Evolutionary conservation across 1,140 invertebrate species (phyloP), one percentile per base, ranked within the genome.

Genomic region (Pteromalus puparum): DNA sequence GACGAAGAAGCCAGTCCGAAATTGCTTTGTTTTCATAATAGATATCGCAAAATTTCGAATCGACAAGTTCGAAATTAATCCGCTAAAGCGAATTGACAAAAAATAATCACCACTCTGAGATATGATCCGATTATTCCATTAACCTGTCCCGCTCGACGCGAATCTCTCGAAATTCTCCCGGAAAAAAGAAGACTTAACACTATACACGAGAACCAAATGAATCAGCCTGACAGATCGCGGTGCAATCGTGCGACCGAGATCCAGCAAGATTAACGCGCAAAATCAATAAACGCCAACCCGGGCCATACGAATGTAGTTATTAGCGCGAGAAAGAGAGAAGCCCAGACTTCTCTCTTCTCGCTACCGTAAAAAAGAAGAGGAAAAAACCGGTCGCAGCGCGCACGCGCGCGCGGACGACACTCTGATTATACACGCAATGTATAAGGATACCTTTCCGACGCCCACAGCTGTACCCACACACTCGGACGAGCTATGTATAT

Each of bases 301-400:
- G 7, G 72, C n/a, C 30, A 34, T 76, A 68, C 76, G 76, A 83
- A 68, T 83, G 65, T 70, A 83, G 34, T 83, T 83, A 77, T 83
- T 83, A 83, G 53, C 34, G 7, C 30, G 9, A 7, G 38, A 42
- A 42, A 7, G 38, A 42, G 30, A 76, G 42, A 30, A 61, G 18
- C 18, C 21, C 53, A 61, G 53, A 7, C 5, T 61, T 6, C n/a
- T 67, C 38, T 42, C 26, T 12, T 1, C 12, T 68, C 5, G 81
- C 74, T 83, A 83, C 81, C 48, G 74, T 70, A 82, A 82, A 81
- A 82, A 75, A 67, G 67, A 68, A 13, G 48, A 46, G 24, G 24
- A 75, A 82, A 82, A 76, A 82, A 67, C 53, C 72, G 73, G 53
- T 82, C 15, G 7, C 21, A 70, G 24, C 67, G 10, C 67, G 53